phyloP scores from a whole-genome alignment of 2,888 invertebrate genomes.

The Cremastinae sp. region DNA sequence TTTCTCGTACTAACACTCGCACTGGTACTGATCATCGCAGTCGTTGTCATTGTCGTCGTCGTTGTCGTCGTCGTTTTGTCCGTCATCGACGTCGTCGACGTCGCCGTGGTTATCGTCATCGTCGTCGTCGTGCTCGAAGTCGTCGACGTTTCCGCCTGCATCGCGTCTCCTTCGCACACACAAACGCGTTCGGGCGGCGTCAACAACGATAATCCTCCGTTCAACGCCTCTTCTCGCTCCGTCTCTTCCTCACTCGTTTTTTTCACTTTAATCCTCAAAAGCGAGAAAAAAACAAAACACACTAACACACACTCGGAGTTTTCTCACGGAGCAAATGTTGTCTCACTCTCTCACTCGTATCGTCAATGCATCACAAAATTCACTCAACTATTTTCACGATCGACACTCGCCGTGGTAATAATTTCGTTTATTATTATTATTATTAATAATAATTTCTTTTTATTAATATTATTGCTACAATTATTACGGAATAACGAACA shows the following conservation, averaged over 20 bases:
- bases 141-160: conserved; percentile 78
- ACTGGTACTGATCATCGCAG: no score
- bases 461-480: no score
- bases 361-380: conserved; percentile 31
- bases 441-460: no score
- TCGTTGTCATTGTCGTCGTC: conserved; percentile 56
- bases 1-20: no score
- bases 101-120: no score
- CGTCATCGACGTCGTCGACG: no score
- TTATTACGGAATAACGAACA: conserved; percentile 53
- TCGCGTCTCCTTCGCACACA: conserved; percentile 45
- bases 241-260: conserved; percentile 5
- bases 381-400: conserved; percentile 29
- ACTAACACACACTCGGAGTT: conserved; percentile 21
- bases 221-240: background rate
- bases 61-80: conserved; percentile 61
- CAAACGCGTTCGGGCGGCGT: conserved; percentile 41
- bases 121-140: no score
- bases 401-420: no score
- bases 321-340: conserved; percentile 29
- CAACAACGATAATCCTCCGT: conserved; percentile 44
- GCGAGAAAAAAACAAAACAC: background rate
- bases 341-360: conserved; percentile 27
- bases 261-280: background rate
- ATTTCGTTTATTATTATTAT: no score